Evolutionary conservation across 2,888 invertebrate genomes (phyloP), one percentile per base, ranked within the genome.

Genomic region (Lithophane ornitopus): DNA sequence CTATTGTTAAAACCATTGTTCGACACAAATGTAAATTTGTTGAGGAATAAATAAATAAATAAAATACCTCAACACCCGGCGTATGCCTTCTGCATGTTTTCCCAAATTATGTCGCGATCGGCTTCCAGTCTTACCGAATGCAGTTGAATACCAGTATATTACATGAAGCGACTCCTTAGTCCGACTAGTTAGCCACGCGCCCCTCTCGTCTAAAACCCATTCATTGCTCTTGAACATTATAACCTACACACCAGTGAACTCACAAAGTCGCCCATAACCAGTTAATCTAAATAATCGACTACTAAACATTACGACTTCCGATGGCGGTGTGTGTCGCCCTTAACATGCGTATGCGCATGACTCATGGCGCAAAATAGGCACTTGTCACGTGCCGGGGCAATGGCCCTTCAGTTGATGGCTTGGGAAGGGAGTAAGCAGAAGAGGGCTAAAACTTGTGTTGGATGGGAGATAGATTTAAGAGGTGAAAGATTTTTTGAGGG

Each of bases 341-440:
- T 87, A 70, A 71, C 68, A 49, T 78, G 85, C 83, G 80, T 73
- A 49, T 68, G 82, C 82, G 82, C 83, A 80, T 87, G 89, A 89
- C 70, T 89, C 86, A 81, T 66, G 74, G 75, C 87, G 88, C 90
- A 81, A 90, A 90, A 88, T 87, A 85, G 73, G 66, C 88, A 88
- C 89, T 85, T 90, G 90, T 87, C 88, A 87, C 88, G 88, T 85
- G 84, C 70, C 76, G 61, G 89, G 87, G 86, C 80, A 90, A 80
- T 72, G 88, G 88, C 87, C 89, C 76, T 80, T 74, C 75, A 78
- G 66, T 74, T 68, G 68, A 6, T 69, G 28, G 52, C 9, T 75
- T 54, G 58, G 0, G 0, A 41, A 8, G 44, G 22, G 81, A 71
- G 26, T 70, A 58, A 39, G 22, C 61, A 74, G 74, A 14, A 39